phyloP scores from a whole-genome alignment of 2,113 vertebrate genomes.

The Neolamprologus sp. region DNA sequence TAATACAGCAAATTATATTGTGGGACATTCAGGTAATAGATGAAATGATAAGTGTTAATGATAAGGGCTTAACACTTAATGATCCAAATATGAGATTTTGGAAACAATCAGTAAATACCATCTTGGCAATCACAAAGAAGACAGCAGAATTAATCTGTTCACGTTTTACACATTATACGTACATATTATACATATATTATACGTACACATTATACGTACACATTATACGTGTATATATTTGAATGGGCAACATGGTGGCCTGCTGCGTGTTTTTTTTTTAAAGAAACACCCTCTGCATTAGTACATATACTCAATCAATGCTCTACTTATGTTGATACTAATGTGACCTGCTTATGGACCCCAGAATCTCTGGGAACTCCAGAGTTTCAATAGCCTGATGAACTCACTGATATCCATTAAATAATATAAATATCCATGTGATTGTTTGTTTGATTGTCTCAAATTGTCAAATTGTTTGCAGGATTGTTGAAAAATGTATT shows the following conservation, averaged over 20 bases:
- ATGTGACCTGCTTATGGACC: background rate
- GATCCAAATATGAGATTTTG: background rate
- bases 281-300: background rate
- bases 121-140: background rate
- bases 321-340: background rate
- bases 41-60: background rate
- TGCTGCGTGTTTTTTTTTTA: rapidly evolving
- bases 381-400: background rate
- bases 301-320: background rate
- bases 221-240: background rate
- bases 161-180: background rate
- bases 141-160: background rate
- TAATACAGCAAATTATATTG: background rate
- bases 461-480: background rate
- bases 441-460: background rate
- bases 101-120: background rate
- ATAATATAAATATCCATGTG: background rate
- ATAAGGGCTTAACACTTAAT: background rate
- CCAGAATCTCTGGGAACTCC: background rate
- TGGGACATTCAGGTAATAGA: background rate
- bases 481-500: background rate
- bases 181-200: too few species aligned
- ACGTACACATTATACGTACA: too few species aligned
- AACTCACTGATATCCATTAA: background rate
- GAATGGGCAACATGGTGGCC: background rate